Evolutionary conservation across 1,140 invertebrate species (phyloP).

Genomic region (Drosophila guanche): DNA sequence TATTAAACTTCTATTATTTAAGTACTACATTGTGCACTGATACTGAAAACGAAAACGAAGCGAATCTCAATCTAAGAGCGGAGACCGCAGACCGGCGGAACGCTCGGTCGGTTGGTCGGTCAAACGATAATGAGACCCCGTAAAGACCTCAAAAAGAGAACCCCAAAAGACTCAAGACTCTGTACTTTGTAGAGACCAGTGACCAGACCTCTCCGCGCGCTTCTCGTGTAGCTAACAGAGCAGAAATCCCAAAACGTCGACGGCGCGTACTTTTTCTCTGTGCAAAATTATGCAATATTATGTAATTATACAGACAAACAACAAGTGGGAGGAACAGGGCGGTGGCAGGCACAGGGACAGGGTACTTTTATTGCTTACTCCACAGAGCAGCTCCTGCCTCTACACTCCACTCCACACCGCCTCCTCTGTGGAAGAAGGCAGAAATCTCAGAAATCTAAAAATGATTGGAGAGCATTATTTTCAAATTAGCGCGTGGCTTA

Average conservation of each 20-base stretch:
- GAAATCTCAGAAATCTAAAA: constrained; percentile 61
- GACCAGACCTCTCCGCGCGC: constrained; percentile 17
- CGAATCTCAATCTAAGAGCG: constrained; percentile 28
- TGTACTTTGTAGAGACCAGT: neutral
- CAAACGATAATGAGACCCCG: constrained; percentile 53
- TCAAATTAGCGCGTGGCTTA: constrained; percentile 78
- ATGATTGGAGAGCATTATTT: constrained; percentile 81
- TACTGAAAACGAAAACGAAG: constrained; percentile 65
- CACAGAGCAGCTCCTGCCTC: neutral
- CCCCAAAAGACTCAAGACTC: constrained; percentile 13
- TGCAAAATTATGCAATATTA: constrained; percentile 80
- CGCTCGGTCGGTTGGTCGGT: constrained; percentile 21
- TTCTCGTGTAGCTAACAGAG: constrained; percentile 70
- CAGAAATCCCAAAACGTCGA: constrained; percentile 77
- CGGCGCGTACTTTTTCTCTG: constrained; percentile 46
- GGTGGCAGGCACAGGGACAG: constrained; percentile 19
- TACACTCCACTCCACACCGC: too few species aligned
- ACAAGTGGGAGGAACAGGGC: constrained; percentile 39
- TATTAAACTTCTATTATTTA: constrained; percentile 83
- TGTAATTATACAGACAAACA: constrained; percentile 81
- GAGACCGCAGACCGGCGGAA: constrained; percentile 8
- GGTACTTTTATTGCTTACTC: neutral
- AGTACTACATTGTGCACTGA: constrained; percentile 81
- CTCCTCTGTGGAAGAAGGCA: too few species aligned
- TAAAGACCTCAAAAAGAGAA: constrained; percentile 6